Conservation (phyloP, 2,888 invertebrate species). For the Schrankia costaestrigalis region DNA sequence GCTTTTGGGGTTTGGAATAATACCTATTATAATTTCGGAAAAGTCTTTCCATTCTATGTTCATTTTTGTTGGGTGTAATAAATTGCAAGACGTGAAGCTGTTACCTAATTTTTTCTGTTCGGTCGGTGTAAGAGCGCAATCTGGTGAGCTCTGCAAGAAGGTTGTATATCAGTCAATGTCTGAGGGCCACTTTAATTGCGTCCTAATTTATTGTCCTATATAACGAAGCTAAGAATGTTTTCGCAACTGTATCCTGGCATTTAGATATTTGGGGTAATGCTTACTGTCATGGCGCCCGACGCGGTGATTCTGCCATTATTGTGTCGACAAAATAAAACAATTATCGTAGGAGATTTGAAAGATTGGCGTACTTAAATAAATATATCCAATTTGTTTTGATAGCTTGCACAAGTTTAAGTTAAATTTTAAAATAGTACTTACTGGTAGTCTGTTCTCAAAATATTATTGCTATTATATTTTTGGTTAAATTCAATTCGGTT, state of each 20-base stretch:
- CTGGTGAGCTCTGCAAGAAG: conserved; percentile 51
- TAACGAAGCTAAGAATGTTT: conserved; percentile 23
- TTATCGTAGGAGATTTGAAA: conserved; percentile 10
- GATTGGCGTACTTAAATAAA: conserved; percentile 14
- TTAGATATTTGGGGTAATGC: conserved; percentile 23
- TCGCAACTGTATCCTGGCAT: conserved; percentile 28
- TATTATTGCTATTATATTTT: background rate
- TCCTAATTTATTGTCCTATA: conserved; percentile 59
- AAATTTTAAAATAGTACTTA: background rate
- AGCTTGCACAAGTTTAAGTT: conserved; percentile 2
- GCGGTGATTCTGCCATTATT: no score
- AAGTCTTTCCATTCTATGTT: conserved; percentile 9
- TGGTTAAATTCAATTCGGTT: background rate
- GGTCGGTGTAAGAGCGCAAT: conserved; percentile 46
- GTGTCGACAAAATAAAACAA: conserved; percentile 18
- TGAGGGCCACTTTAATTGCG: conserved; percentile 67
- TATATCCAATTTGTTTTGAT: conserved; percentile 11
- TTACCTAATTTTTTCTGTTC: conserved; percentile 56
- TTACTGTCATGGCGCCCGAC: conserved; percentile 4
- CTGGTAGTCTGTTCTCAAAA: background rate
- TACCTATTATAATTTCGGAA: conserved; percentile 18
- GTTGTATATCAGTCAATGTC: conserved; percentile 76
- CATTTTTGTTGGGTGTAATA: conserved; percentile 23
- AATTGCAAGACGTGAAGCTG: conserved; percentile 14
- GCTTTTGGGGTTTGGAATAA: conserved; percentile 15